Base-by-base conservation (phyloP, 2,888 invertebrate genomes). In the Anarsia innoxiella region DNA sequence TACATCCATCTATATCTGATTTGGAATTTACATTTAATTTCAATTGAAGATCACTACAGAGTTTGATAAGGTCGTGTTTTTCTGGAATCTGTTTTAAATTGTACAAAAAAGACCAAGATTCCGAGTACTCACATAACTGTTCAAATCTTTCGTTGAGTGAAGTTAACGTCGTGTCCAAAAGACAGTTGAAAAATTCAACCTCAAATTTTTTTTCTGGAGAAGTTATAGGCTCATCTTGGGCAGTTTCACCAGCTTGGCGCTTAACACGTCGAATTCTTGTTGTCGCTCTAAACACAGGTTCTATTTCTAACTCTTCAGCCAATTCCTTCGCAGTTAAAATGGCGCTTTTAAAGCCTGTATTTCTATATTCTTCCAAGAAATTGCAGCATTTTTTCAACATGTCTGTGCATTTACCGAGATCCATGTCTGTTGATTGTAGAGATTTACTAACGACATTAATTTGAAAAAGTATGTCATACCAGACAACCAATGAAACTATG, bases 331-430 rank as follows among this genome's bases (percentile, higher is more conserved):
- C 33, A 12, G 33, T 25, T 33, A 25, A 33, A 33, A 33, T 33
- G n/a, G 25, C 33, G 33, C 32, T 32, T 36, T 36, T 23, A 25
- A 33, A 33, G 33, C 33, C 33, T 25, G 33, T 33, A 23, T 33
- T 42, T 45, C 42, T 38, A 34, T 40, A 42, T 27, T 40, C 39
- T 36, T 45, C 31, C 36, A 45, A 37, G 38, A 40, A 42, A 40
- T 40, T 65, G 65, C 69, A 70, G 68, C 44, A 41, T 39, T 38
- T 40, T 39, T 38, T 38, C 40, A 44, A 36, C 38, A 44, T 40
- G 31, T 46, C 41, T 41, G 40, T 42, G 31, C 39, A 42, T 41
- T 37, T 40, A 39, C 36, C 23, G 28, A 42, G 41, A 45, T 45
- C 39, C 23, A 40, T 42, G 23, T 44, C 38, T 41, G 31, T 37